Evolutionary conservation across 2,888 invertebrate species (phyloP), one percentile per base, ranked within the genome.

Genomic region (Erebia aethiops): DNA sequence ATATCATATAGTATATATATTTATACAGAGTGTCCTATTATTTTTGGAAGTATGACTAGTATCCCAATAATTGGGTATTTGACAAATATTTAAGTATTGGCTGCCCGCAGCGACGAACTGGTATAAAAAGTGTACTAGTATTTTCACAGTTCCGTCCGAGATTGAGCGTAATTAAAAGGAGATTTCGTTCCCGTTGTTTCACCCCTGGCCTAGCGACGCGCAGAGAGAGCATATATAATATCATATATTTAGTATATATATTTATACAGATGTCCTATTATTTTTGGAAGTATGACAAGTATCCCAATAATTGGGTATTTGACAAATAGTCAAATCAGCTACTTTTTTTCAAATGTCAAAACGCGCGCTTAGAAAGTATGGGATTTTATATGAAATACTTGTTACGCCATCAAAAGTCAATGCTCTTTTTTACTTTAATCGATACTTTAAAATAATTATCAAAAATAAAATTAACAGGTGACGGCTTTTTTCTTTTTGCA

Each of bases 111-210:
- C 18, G 16, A 61, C 46, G 61, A 49, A 62, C 49, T 49, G 62
- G 62, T 46, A 62, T 49, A 43, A 61, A 46, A 62, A 62, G 76
- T 81, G 79, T 78, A 79, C n/a, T n/a, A n/a, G n/a, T n/a, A n/a
- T 81, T 81, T 81, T 81, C 80, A 81, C 77, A 78, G 79, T 74
- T 78, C 77, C 71, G 71, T 68, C 63, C 66, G 64, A 64, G 64
- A 64, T 52, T 26, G 52, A 35, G 69, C 60, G 70, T 76, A 77
- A 77, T 77, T 77, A 76, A 75, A 74, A 74, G 69, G 70, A 74
- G 73, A 75, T 76, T 76, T 74, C 67, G 58, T 51, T 74, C 58
- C 66, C 70, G 61, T 69, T 70, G 63, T 73, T 73, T 67, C 63
- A 72, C 71, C 69, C 68, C 51, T 64, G 62, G 70, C 63, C 74